A percentile compares a stretch with the other conserved stretches of the same genome.
Evolutionary conservation across 2,113 vertebrate genomes (phyloP).

Genomic region (Nipponia nippon): DNA sequence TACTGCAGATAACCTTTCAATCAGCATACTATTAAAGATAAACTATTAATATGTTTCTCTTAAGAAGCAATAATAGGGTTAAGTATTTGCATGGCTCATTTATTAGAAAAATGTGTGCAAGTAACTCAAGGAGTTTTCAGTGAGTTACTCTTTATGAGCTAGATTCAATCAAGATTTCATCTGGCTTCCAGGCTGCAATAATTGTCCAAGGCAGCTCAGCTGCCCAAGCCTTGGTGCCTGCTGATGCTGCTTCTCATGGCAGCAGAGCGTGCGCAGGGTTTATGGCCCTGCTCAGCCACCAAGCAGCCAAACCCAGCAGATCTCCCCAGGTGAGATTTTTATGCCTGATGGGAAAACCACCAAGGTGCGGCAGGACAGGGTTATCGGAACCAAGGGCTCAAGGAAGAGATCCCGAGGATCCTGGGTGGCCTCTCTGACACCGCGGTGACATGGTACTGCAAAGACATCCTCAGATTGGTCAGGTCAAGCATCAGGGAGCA

Average conservation of each 20-base stretch:
- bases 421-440: background rate
- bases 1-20: background rate
- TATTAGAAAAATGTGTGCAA: slow-evolving; percentile 60
- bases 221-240: background rate
- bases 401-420: background rate
- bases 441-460: rapidly evolving
- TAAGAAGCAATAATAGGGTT: slow-evolving; percentile 26
- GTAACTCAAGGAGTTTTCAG: slow-evolving; percentile 54
- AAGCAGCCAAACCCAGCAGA: background rate
- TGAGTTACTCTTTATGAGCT: slow-evolving; percentile 30
- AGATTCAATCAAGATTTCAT: slow-evolving; percentile 23
- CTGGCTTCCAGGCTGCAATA: background rate
- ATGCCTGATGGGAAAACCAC: background rate
- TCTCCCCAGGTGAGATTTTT: background rate
- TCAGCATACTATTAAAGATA: background rate
- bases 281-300: background rate
- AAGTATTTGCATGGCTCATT: slow-evolving; percentile 35
- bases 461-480: rapidly evolving
- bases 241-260: background rate
- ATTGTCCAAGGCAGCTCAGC: background rate
- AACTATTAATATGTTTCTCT: background rate
- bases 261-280: background rate
- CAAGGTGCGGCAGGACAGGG: background rate
- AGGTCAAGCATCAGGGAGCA: background rate
- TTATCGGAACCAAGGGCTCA: background rate